These are phyloP conservation scores for Drosophila leonis DNA, from an alignment of 2,888 invertebrate genomes.

Conservation along the genomic window DNA sequence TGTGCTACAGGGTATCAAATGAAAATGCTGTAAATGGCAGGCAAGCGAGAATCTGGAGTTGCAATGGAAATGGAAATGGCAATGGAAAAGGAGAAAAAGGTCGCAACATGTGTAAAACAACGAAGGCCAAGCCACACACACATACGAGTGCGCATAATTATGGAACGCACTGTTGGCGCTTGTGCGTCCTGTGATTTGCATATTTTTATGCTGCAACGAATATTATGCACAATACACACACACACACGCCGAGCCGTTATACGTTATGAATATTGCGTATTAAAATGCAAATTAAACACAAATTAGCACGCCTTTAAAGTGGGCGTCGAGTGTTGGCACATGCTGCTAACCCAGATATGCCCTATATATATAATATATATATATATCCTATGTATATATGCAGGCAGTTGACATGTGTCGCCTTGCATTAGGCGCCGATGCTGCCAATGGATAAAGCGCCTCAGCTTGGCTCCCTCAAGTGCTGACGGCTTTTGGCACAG, in stretches of 20 bases:
- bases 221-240: constrained; percentile 28
- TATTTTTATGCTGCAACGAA: constrained; percentile 60
- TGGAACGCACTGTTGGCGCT: constrained; percentile 59
- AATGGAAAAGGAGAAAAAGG: constrained; percentile 10
- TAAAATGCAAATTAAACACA: constrained; percentile 77
- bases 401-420: constrained; percentile 27
- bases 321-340: constrained; percentile 15
- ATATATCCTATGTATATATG: neutral
- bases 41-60: constrained; percentile 17
- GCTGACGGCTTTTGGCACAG: constrained; percentile 2
- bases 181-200: constrained; percentile 64
- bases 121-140: constrained; percentile 8
- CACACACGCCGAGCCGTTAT: neutral
- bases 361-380: constrained; percentile 4
- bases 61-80: constrained; percentile 8
- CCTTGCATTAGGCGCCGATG: constrained; percentile 29
- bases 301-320: constrained; percentile 69
- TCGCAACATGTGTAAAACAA: constrained; percentile 31
- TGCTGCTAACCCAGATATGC: constrained; percentile 3
- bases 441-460: neutral
- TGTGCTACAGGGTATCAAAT: constrained; percentile 2
- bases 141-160: constrained; percentile 60
- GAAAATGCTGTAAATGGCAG: constrained; percentile 24
- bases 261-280: constrained; percentile 68
- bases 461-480: constrained; percentile 2